Evolutionary conservation across 2,888 invertebrate species (phyloP), one percentile per base, ranked within the genome.

Genomic region (Cacoxenus indagator): DNA sequence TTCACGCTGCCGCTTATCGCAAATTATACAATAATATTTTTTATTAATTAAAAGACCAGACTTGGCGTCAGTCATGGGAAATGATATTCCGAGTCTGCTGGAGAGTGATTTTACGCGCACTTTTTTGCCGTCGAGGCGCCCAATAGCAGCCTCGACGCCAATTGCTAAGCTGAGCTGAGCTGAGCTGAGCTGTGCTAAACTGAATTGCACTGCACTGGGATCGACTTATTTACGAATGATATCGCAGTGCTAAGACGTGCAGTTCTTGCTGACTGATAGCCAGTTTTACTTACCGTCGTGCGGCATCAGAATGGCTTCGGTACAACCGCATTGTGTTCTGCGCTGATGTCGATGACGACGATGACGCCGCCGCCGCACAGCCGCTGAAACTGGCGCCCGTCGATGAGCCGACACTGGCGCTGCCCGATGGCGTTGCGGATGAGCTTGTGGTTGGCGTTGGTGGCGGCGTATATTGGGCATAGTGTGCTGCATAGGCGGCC

Each of bases 251-350:
- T n/a, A n/a, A n/a, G n/a, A n/a, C n/a, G n/a, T n/a, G n/a, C n/a
- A n/a, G n/a, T n/a, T n/a, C n/a, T n/a, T n/a, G n/a, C n/a, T n/a
- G n/a, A n/a, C n/a, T n/a, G n/a, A n/a, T n/a, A n/a, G n/a, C n/a
- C n/a, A n/a, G n/a, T 55, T 46, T 4, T 62, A 78, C 84, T 83
- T 81, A 88, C 88, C 88, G 87, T 87, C 87, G 80, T 59, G 86
- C 83, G 48, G 85, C 82, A 80, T 87, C 88, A 48, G 86, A 84
- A 70, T 84, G 79, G 68, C 85, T 86, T 70, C 87, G 85, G 75
- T 84, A 85, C 70, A 86, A 76, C 19, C 85, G 76, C 76, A 83
- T 77, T 73, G 76, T 76, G 66, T 66, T 74, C 73, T 51, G 64
- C 65, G 65, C n/a, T 45, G 75, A 69, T 48, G 69, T 45, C 17